Evolutionary conservation across 2,888 invertebrate genomes (phyloP).

Genomic region (Pyralis farinalis): DNA sequence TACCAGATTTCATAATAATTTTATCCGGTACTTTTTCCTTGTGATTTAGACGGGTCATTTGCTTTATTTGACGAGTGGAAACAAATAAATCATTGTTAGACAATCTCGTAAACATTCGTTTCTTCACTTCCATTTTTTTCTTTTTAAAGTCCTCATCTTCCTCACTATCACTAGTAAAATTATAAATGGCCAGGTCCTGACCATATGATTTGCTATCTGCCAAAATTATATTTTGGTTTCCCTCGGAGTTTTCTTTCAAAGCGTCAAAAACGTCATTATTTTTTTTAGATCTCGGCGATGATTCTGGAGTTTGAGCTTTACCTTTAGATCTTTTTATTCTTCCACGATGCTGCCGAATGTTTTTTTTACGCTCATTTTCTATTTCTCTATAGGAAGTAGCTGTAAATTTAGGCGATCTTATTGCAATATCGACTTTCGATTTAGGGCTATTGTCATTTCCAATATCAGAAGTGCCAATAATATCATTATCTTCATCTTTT

Average conservation of each 20-base stretch:
- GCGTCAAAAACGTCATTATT: slow-evolving; percentile 50
- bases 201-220: slow-evolving; percentile 29
- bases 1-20: slow-evolving; percentile 19
- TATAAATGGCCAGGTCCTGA: slow-evolving; percentile 39
- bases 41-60: not conserved
- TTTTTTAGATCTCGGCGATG: slow-evolving; percentile 46
- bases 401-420: slow-evolving; percentile 29
- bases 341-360: slow-evolving; percentile 29
- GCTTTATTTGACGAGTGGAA: slow-evolving; percentile 10
- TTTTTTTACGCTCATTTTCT: slow-evolving; percentile 42
- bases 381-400: slow-evolving; percentile 55
- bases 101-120: slow-evolving; percentile 28
- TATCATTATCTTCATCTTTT: slow-evolving; percentile 36
- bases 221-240: slow-evolving; percentile 33
- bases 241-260: slow-evolving; percentile 41
- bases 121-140: slow-evolving; percentile 32
- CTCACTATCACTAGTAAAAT: slow-evolving; percentile 61
- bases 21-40: slow-evolving; percentile 18
- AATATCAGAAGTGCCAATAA: slow-evolving; percentile 4
- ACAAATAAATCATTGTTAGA: slow-evolving; percentile 28
- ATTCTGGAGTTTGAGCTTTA: slow-evolving; percentile 4
- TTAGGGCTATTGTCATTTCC: slow-evolving; percentile 25
- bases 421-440: slow-evolving; percentile 22
- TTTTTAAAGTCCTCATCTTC: slow-evolving; percentile 54
- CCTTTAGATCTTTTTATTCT: slow-evolving; percentile 30